Conservation (phyloP, 2,888 invertebrate genomes). For the Leuctra nigra region DNA sequence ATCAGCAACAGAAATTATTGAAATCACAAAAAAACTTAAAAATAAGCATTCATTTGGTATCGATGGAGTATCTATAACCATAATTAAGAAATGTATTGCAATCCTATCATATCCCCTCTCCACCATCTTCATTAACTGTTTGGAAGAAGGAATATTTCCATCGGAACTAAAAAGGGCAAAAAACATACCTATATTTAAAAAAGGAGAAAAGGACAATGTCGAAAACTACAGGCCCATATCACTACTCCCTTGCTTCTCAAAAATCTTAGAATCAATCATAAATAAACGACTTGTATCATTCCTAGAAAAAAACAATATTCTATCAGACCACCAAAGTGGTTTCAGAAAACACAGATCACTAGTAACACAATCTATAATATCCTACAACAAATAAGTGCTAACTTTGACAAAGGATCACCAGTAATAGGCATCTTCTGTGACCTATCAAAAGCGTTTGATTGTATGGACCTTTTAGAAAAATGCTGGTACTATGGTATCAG, state of each 20-base stretch:
- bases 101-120: background rate
- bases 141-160: background rate
- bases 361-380: too few relatives aligned
- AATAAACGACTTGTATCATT: too few relatives aligned
- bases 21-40: background rate
- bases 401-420: too few relatives aligned
- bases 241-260: slow-evolving; percentile 8
- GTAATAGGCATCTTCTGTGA: too few relatives aligned
- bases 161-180: background rate
- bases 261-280: background rate
- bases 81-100: background rate
- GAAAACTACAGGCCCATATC: background rate
- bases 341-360: too few relatives aligned
- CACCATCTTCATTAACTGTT: background rate
- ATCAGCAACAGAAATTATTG: background rate
- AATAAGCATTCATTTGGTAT: background rate
- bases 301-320: too few relatives aligned
- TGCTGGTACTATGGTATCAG: too few relatives aligned
- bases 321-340: too few relatives aligned
- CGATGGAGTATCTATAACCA: background rate
- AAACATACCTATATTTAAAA: background rate
- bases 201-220: background rate
- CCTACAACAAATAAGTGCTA: too few relatives aligned
- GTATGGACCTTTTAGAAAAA: too few relatives aligned
- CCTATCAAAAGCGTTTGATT: too few relatives aligned